phyloP scores from a whole-genome alignment of 2,113 vertebrate genomes.

The Chiloscyllium plagiosum region DNA sequence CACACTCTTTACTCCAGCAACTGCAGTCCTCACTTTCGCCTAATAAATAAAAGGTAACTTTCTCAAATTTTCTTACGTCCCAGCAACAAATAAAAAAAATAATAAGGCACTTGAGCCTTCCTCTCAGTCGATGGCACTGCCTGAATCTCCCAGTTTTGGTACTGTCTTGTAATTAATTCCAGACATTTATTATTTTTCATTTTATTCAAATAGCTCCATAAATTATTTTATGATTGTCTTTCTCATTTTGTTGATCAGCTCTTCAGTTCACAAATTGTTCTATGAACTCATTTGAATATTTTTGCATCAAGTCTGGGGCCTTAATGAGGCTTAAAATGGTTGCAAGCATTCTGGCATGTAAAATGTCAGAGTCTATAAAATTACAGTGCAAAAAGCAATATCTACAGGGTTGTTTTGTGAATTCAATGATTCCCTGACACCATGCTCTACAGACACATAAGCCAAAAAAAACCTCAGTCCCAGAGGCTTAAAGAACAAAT shows the following conservation, averaged over 20 bases:
- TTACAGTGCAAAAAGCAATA: neutral
- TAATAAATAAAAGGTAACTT: neutral
- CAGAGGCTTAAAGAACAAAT: neutral
- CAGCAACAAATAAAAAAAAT: neutral
- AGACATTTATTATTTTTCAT: neutral
- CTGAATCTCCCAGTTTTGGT: neutral
- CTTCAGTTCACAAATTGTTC: neutral
- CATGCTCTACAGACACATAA: neutral
- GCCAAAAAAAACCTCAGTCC: neutral
- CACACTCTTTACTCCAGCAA: too few relatives aligned
- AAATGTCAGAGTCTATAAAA: neutral
- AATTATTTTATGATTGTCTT: neutral
- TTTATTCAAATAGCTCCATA: neutral
- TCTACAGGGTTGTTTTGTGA: neutral
- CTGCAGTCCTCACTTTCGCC: too few relatives aligned
- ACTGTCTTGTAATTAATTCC: neutral
- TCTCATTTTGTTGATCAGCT: too few relatives aligned
- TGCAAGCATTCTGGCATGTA: neutral
- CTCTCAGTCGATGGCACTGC: neutral
- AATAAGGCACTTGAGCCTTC: neutral
- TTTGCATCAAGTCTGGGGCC: neutral
- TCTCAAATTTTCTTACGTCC: neutral
- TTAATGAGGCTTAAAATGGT: conserved; percentile 8
- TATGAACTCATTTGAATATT: neutral
- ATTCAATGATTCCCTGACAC: neutral